Evolutionary conservation across 1,140 invertebrate species (phyloP), one percentile per base, ranked within the genome.

Genomic region (Akabosia matsudoensis): DNA sequence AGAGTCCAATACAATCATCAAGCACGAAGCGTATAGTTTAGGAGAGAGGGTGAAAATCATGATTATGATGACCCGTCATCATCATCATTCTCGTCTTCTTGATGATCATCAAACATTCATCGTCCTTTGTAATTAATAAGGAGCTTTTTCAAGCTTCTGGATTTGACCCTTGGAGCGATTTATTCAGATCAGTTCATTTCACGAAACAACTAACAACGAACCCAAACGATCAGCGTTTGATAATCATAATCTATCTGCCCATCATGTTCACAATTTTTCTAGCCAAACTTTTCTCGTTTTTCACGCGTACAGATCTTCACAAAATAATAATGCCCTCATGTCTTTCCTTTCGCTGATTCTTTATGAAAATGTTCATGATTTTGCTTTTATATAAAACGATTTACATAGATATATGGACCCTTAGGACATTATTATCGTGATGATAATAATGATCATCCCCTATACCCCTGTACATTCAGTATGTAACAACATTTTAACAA

Each of bases 81-180:
- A 67, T 67, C 30, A 30, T 67, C 61, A 67, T 67, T 30, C 28
- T 28, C 22, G n/a, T 28, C 37, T 45, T 7, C 37, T 10, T 45
- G 37, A 45, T 18, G 37, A 45, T 45, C 37, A 18, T 45, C 37
- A 45, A 45, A 45, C 37, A 45, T 45, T 45, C 37, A 45, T 45
- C 37, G 37, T 24, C n/a, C n/a, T n/a, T n/a, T 67, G 61, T 67
- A 67, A 67, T 67, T 67, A 67, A 67, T 67, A 67, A 67, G 61
- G 61, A 67, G 61, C 61, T 30, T 67, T 45, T 67, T 67, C 61
- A 67, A 67, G 61, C 61, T 67, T 67, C 61, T 67, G 61, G 61
- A 67, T 67, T 67, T 67, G 61, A 67, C 61, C 61, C 61, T 67
- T 67, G 61, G 61, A 67, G 61, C 61, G 61, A 67, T 67, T 22